Base-by-base conservation (phyloP, 2,888 invertebrate genomes). In the Acronicta leporina region DNA sequence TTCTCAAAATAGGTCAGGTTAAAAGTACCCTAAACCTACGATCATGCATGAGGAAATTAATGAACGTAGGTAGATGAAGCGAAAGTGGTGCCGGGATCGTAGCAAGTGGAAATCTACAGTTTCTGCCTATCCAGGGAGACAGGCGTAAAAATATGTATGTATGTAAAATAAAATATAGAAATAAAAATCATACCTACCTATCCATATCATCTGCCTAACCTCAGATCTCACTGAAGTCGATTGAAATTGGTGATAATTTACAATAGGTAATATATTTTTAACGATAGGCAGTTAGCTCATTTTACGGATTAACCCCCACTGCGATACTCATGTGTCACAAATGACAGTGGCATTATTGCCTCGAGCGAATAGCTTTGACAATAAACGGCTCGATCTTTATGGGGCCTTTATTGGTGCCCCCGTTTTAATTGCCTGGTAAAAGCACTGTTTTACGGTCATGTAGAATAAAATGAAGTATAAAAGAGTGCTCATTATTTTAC, bases 401-500 rank as follows among this genome's bases (percentile, higher is more conserved):
- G 15, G 57, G 20, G 46, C n/a, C 42, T 50, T 53, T 59, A 63
- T 50, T 43, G 62, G 55, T 51, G 52, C 44, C 51, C 53, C 42
- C 44, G 64, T 46, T 60, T 61, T 69, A 57, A 69, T 69, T 62
- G 69, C 41, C 72, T 62, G 50, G 60, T 68, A 63, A 61, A 48
- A 59, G 54, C 55, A 42, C 15, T 44, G 44, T 38, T 63, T 65
- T 63, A 57, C 61, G 59, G 59, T 27, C 47, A 52, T 49, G 43
- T 48, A 43, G 35, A 61, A 56, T 66, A 30, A 66, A 71, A 66
- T 14, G 35, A 20, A 8, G 10, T 41, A 11, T 62, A 35, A 66
- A 62, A 46, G 25, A 16, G 2, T 33, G 45, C 4, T 54, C 16
- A 33, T 16, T 15, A 4, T 15, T 10, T 46, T 43, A 33, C 2